phyloP scores from a whole-genome alignment of 2,113 vertebrate species.

The Desmodus rotundus region DNA sequence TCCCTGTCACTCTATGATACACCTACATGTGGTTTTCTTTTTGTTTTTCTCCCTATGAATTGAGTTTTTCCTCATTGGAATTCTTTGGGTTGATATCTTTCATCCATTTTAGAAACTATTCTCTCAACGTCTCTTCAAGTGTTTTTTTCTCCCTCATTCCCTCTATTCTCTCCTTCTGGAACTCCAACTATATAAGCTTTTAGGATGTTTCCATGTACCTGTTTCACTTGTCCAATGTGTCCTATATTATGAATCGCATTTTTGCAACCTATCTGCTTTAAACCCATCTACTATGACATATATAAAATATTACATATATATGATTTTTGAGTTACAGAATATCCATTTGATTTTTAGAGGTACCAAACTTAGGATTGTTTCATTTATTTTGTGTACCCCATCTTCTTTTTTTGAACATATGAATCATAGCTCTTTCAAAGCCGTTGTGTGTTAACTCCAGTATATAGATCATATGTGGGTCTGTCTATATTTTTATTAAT shows the following conservation, averaged over 20 bases:
- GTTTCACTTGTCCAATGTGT: not conserved
- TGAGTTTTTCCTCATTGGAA: not conserved
- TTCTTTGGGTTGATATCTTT: not conserved
- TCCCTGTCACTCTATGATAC: not conserved
- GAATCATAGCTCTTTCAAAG: not conserved
- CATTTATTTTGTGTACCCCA: not conserved
- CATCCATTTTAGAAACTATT: conserved; percentile 6
- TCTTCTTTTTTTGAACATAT: not conserved
- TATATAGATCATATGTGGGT: not conserved
- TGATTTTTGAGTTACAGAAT: not conserved
- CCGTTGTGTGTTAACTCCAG: not conserved
- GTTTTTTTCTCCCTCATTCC: not conserved
- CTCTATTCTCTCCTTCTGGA: not conserved
- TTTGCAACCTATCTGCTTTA: not conserved
- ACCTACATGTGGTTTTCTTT: not conserved
- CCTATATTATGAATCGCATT: not conserved
- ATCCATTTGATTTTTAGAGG: not conserved
- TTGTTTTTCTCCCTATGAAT: not conserved
- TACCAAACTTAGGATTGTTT: not conserved
- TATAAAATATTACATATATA: not conserved
- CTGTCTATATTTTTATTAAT: not conserved
- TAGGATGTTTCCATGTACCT: not conserved
- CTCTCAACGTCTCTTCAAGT: not conserved
- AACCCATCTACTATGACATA: not conserved
- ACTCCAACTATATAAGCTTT: not conserved